phyloP scores from a whole-genome alignment of 2,797 vertebrate species.

The Novumbra hubbsi region DNA sequence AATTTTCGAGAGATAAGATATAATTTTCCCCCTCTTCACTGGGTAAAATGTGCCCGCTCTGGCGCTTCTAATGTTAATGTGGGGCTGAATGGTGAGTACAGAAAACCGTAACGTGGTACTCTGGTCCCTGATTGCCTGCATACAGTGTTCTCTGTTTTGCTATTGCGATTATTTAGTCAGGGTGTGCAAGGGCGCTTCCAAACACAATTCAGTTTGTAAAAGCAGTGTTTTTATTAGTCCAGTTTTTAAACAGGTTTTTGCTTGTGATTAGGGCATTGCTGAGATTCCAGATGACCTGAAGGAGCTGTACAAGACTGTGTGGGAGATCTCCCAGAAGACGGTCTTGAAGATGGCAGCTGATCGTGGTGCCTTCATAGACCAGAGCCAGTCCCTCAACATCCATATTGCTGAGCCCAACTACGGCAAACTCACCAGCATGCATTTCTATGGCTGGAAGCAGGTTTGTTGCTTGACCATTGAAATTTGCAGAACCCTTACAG shows the following conservation, averaged over 20 bases:
- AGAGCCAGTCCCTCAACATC: constrained; percentile 98
- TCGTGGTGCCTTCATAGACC: constrained; percentile 94
- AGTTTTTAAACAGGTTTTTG: not conserved
- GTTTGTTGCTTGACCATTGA: constrained; percentile 53
- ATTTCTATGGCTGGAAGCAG: constrained; percentile 98
- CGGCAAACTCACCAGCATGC: constrained; percentile 98
- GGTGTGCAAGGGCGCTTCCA: too few relatives aligned
- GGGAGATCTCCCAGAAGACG: constrained; percentile 97
- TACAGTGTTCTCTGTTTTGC: too few relatives aligned
- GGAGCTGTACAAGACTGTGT: constrained; percentile 94
- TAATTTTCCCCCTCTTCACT: too few relatives aligned
- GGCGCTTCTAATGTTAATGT: too few relatives aligned
- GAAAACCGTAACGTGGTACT: too few relatives aligned
- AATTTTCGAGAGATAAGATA: too few relatives aligned
- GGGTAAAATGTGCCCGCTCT: too few relatives aligned
- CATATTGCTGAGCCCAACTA: constrained; percentile 98
- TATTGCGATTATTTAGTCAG: too few relatives aligned
- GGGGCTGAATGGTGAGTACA: too few relatives aligned
- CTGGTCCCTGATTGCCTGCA: too few relatives aligned
- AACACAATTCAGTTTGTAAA: not conserved
- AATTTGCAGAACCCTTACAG: not conserved
- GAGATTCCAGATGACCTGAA: constrained; percentile 90
- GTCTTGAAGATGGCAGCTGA: constrained; percentile 96
- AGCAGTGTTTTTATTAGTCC: not conserved
- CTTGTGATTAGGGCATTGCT: constrained; percentile 73